phyloP scores from a whole-genome alignment of 2,888 invertebrate genomes.

The Pseudococcus viburni region DNA sequence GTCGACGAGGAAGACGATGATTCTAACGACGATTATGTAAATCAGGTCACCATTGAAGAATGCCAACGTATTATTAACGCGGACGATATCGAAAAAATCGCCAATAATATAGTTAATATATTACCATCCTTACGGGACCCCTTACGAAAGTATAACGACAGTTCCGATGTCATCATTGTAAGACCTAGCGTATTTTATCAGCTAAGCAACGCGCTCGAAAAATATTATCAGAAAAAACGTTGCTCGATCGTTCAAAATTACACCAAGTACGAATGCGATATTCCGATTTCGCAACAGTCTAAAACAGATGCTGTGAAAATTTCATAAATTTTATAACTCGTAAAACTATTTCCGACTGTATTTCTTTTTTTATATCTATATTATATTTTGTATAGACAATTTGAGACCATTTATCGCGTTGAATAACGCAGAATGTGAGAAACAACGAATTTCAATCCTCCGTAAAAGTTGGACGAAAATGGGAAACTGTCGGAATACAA shows the following conservation, averaged over 20 bases:
- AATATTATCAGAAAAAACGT: not conserved
- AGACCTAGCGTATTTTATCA: not conserved
- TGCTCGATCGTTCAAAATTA: not conserved
- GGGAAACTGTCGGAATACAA: too few relatives aligned
- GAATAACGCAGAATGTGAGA: too few relatives aligned
- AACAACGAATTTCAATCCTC: too few relatives aligned
- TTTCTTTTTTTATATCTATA: not conserved
- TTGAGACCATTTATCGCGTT: too few relatives aligned
- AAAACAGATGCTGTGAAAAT: not conserved
- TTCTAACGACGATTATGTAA: not conserved
- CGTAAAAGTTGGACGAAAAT: too few relatives aligned
- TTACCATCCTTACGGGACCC: not conserved
- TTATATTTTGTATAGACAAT: too few relatives aligned
- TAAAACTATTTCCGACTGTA: not conserved
- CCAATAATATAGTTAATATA: not conserved
- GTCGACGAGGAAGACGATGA: constrained; percentile 48
- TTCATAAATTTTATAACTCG: not conserved
- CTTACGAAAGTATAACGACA: not conserved
- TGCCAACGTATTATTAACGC: not conserved
- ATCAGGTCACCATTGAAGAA: not conserved
- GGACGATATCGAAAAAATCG: not conserved
- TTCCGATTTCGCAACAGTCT: not conserved
- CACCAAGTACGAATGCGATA: not conserved
- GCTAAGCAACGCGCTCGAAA: not conserved
- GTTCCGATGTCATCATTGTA: not conserved